phyloP scores from a whole-genome alignment of 2,797 vertebrate species.

The Paedocypris micromegethes region DNA sequence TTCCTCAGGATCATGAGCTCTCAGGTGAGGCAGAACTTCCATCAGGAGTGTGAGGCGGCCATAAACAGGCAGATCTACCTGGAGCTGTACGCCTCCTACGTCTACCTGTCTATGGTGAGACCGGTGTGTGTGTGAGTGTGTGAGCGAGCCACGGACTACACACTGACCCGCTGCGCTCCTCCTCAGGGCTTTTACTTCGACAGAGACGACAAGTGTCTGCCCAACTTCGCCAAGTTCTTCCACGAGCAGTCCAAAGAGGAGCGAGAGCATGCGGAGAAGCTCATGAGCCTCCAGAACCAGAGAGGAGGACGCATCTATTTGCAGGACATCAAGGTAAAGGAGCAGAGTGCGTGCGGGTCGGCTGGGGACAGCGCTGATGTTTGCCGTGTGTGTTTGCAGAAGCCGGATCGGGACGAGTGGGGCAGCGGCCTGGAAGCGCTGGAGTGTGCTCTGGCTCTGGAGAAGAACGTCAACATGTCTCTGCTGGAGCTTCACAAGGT shows the following conservation, averaged over 20 bases:
- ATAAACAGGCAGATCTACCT: slow-evolving; percentile 95
- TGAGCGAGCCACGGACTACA: too few relatives aligned
- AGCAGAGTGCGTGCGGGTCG: not conserved
- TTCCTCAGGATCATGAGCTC: slow-evolving; percentile 73
- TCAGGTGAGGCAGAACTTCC: slow-evolving; percentile 93
- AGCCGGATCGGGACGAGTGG: slow-evolving; percentile 96
- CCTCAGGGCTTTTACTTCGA: slow-evolving; percentile 86
- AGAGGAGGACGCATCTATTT: slow-evolving; percentile 89
- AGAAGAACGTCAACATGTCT: slow-evolving; percentile 89
- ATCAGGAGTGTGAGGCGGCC: slow-evolving; percentile 93
- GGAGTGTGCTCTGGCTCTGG: slow-evolving; percentile 86
- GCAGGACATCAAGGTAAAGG: slow-evolving; percentile 83
- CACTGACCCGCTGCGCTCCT: not conserved
- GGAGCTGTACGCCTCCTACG: slow-evolving; percentile 93
- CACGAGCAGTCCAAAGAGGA: slow-evolving; percentile 86
- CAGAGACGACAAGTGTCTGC: slow-evolving; percentile 87
- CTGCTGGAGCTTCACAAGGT: slow-evolving; percentile 82
- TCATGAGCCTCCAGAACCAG: slow-evolving; percentile 92
- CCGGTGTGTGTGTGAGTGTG: too few relatives aligned
- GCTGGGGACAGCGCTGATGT: not conserved
- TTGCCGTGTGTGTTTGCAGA: slow-evolving; percentile 62
- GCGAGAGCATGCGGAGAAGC: slow-evolving; percentile 88
- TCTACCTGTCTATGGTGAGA: slow-evolving; percentile 94
- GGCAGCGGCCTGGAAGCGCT: slow-evolving; percentile 87
- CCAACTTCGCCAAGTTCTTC: slow-evolving; percentile 93